phyloP scores from a whole-genome alignment of 2,888 invertebrate species.

The Eulithis testata region DNA sequence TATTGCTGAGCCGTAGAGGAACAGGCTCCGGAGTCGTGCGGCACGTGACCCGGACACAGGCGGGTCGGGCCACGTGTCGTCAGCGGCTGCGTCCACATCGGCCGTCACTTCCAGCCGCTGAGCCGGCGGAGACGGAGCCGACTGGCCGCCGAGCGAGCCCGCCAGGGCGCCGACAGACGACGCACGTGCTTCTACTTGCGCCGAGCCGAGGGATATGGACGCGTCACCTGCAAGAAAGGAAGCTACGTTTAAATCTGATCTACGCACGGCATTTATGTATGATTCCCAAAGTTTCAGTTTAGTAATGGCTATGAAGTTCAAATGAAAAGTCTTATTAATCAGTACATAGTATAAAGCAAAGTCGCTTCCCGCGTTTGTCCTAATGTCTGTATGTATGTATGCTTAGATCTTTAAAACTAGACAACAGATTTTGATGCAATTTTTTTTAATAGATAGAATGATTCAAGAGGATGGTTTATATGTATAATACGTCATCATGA shows the following conservation, averaged over 20 bases:
- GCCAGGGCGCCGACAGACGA: conserved; percentile 76
- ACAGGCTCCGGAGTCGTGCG: conserved; percentile 66
- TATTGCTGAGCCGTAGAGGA: conserved; percentile 72
- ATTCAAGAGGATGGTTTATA: too few species aligned
- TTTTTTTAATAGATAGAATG: too few species aligned
- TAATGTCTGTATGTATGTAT: too few species aligned
- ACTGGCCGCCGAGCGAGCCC: conserved; percentile 73
- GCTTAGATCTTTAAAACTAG: too few species aligned
- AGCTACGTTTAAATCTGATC: background rate
- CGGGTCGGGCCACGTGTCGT: conserved; percentile 37
- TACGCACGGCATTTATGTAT: background rate
- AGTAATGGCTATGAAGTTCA: too few species aligned
- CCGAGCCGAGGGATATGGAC: conserved; percentile 73
- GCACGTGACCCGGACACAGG: conserved; percentile 64
- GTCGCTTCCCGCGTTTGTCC: too few species aligned
- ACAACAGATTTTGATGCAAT: too few species aligned
- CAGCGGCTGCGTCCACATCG: conserved; percentile 67
- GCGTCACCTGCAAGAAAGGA: conserved; percentile 65
- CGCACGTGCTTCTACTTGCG: conserved; percentile 67
- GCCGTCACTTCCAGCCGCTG: conserved; percentile 68
- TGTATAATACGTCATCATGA: too few species aligned
- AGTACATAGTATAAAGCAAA: too few species aligned
- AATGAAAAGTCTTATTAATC: too few species aligned
- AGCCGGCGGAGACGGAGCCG: conserved; percentile 59
- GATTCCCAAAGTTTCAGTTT: too few species aligned